Evolutionary conservation across 2,888 invertebrate genomes (phyloP), one percentile per base, ranked within the genome.

Genomic region (Rhagium mordax): DNA sequence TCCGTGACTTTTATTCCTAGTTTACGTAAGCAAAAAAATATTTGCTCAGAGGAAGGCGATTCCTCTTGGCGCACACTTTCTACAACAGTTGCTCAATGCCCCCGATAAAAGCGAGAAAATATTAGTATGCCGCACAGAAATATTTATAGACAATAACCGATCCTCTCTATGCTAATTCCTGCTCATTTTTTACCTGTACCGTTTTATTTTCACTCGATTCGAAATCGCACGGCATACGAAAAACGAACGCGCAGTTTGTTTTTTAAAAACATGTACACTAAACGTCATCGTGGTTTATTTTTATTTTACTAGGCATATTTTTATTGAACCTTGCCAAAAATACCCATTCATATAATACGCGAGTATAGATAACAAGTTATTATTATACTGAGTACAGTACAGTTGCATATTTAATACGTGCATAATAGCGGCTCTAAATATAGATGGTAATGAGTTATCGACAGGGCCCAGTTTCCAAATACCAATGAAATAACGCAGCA

Each of bases 331-430:
- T 59, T 59, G 59, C 59, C 59, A 65, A 65, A 65, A 27, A 51
- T 33, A 51, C 41, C 8, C 65, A 65, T 65, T 65, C 65, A 65
- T 59, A 59, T 33, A 8, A 55, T 59, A 15, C 33, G 59, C 15
- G 59, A 29, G 27, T 27, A 59, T 59, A 33, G 13, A 29, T 59
- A 55, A 24, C 55, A 21, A 3, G 55, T 55, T 55, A 41, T 41
- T 41, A 41, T 15, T 41, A 41, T n/a, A n/a, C n/a, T n/a, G n/a
- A n/a, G n/a, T n/a, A n/a, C n/a, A n/a, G n/a, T n/a, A 41, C 41
- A 15, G n/a, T n/a, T 41, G 41, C 41, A 41, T 41, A 41, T 41
- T 41, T 41, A 41, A 41, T 41, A 41, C 41, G n/a, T 41, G n/a
- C n/a, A 4, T 41, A n/a, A 41, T n/a, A n/a, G n/a, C 41, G n/a